Evolutionary conservation across 1,140 invertebrate genomes (phyloP).

Genomic region (Eueides isabella): DNA sequence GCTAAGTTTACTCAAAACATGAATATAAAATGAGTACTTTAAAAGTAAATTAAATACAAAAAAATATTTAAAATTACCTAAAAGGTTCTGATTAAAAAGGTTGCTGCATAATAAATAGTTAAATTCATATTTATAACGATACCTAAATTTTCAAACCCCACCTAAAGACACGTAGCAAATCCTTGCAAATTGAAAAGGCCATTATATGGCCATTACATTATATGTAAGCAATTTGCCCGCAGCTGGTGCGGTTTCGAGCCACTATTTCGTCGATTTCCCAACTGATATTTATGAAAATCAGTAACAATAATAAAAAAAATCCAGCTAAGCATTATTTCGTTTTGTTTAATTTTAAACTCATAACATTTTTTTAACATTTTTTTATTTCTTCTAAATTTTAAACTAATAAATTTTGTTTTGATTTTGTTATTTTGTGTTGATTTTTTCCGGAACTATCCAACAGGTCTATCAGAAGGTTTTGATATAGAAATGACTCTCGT

Average conservation of each 20-base stretch:
- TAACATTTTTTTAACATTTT: no score
- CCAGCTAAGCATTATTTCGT: background rate
- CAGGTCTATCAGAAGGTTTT: no score
- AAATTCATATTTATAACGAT: background rate
- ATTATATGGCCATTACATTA: no score
- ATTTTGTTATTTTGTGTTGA: no score
- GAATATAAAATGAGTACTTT: background rate
- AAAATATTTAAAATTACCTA: background rate
- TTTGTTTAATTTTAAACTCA: background rate
- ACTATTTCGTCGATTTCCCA: conserved; percentile 28
- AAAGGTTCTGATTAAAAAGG: background rate
- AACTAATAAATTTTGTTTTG: no score
- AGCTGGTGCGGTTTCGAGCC: conserved; percentile 63
- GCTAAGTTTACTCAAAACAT: background rate
- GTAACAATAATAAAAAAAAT: background rate
- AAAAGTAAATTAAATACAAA: background rate
- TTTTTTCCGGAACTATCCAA: no score
- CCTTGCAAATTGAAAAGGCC: conserved; percentile 78
- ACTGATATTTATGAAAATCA: background rate
- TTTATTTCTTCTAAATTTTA: no score
- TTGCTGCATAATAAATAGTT: background rate
- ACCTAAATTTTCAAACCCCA: background rate
- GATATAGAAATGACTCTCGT: no score
- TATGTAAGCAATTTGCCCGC: conserved; percentile 75
- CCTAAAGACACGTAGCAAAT: conserved; percentile 51